Evolutionary conservation across 92 coral and sea anemone species (phyloP).

Genomic region (Paragorgia papillata): DNA sequence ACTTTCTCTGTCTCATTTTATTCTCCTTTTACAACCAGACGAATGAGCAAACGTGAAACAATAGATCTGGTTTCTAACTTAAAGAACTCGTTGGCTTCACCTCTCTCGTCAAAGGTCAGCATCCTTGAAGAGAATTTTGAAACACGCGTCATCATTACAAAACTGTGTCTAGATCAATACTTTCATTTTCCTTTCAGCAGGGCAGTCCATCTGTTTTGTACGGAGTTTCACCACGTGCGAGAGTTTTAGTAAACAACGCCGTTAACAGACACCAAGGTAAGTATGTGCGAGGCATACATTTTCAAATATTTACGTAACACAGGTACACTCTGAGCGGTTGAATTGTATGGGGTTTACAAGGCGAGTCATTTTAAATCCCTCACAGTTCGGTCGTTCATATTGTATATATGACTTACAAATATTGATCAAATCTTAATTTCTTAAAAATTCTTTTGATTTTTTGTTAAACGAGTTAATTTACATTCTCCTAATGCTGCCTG

Average conservation of each 20-base stretch:
- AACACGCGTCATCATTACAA: not conserved
- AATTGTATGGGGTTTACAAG: too few species aligned
- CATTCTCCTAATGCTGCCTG: too few species aligned
- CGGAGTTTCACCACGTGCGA: conserved; percentile 39
- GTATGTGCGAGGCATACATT: too few species aligned
- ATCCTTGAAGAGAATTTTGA: too few species aligned
- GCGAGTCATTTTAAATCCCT: too few species aligned
- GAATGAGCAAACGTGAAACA: conserved; percentile 43
- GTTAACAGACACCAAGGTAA: conserved; percentile 32
- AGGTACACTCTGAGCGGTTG: too few species aligned
- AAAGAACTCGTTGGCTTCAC: conserved; percentile 41
- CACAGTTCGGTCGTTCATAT: too few species aligned
- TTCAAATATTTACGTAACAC: too few species aligned
- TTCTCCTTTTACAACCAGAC: conserved; percentile 1
- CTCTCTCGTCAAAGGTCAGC: conserved; percentile 19
- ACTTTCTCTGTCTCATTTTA: not conserved
- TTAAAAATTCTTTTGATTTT: too few species aligned
- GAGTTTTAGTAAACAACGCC: conserved; percentile 23
- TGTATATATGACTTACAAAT: too few species aligned
- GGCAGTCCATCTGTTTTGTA: conserved; percentile 36
- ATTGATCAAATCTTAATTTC: too few species aligned
- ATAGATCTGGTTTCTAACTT: conserved; percentile 36
- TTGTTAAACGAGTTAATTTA: too few species aligned
- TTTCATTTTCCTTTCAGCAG: not conserved
- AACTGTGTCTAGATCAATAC: not conserved